A percentile compares a stretch with the other conserved stretches of the same genome.
These are phyloP conservation scores for Drosophila cardini DNA, from an alignment of 1,140 invertebrate genomes.

Conservation along the genomic window DNA sequence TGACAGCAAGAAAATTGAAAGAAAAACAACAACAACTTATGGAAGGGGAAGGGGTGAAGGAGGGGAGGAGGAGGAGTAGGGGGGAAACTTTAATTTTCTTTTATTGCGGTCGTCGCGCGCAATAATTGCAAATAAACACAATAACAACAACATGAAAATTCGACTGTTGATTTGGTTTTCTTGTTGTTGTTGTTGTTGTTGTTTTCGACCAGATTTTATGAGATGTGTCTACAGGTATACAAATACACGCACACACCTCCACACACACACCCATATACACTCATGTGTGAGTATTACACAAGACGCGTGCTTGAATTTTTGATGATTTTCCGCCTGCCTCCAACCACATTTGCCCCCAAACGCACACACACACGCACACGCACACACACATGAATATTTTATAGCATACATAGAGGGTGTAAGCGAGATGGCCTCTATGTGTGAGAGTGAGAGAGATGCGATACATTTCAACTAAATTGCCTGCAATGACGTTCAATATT, in stretches of 20 bases:
- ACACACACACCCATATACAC: constrained; percentile 11
- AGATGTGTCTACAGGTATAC: constrained; percentile 44
- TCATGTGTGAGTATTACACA: constrained; percentile 20
- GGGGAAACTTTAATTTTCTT: constrained; percentile 75
- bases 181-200: constrained; percentile 49
- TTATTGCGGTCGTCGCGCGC: constrained; percentile 76
- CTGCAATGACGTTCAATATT: constrained; percentile 70
- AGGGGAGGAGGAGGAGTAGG: too few species aligned
- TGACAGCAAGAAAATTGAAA: constrained; percentile 52
- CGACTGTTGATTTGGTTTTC: constrained; percentile 53
- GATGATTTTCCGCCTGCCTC: constrained; percentile 43
- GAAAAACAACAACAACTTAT: constrained; percentile 12
- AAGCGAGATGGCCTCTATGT: neutral
- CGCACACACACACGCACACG: constrained; percentile 1
- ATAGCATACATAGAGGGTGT: constrained; percentile 38
- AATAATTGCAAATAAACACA: constrained; percentile 72
- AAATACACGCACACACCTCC: constrained; percentile 4
- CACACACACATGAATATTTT: constrained; percentile 61
- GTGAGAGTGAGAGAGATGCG: constrained; percentile 1
- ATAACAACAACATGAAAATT: constrained; percentile 17
- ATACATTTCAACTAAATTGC: constrained; percentile 51
- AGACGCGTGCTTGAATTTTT: constrained; percentile 73
- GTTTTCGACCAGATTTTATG: constrained; percentile 42
- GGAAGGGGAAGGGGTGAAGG: too few species aligned
- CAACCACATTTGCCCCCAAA: neutral